A percentile compares a stretch with the other conserved stretches of the same genome.
Conservation (phyloP, 2,888 invertebrate species). For the Pycnomerus fuliginosus region DNA sequence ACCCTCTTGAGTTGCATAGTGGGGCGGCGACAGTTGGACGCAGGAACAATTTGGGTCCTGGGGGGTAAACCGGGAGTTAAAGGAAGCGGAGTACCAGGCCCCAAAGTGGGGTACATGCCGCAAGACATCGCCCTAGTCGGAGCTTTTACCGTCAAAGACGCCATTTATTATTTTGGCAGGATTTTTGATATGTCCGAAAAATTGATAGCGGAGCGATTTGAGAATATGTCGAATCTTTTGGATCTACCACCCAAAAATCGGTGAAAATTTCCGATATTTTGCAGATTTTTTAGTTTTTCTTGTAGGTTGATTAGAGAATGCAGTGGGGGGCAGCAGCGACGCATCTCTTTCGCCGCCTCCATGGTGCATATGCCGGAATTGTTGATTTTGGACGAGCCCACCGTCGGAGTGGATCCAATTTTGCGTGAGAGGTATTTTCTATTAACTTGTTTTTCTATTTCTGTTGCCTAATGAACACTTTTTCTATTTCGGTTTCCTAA, state of each 20-base stretch:
- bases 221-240: conserved; percentile 68
- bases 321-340: neutral
- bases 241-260: conserved; percentile 72
- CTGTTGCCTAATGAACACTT: neutral
- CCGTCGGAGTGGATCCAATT: neutral
- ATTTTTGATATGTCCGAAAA: conserved; percentile 74
- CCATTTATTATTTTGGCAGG: conserved; percentile 83
- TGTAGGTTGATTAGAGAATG: neutral
- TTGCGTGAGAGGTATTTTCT: neutral
- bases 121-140: conserved; percentile 77
- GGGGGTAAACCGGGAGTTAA: conserved; percentile 80
- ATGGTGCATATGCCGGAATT: neutral
- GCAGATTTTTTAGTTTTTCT: neutral
- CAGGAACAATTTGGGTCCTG: conserved; percentile 82
- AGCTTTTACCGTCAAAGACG: conserved; percentile 80
- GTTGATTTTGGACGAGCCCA: neutral
- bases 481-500: no score
- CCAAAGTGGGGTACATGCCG: conserved; percentile 71
- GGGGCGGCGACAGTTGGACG: conserved; percentile 75
- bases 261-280: no score
- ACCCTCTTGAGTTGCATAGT: conserved; percentile 85
- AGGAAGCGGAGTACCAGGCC: conserved; percentile 85
- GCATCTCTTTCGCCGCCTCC: neutral
- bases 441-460: neutral
- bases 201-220: conserved; percentile 65